These are phyloP conservation scores for Eupeodes latifasciatus DNA, from an alignment of 2,888 invertebrate genomes.

Conservation along the genomic window DNA sequence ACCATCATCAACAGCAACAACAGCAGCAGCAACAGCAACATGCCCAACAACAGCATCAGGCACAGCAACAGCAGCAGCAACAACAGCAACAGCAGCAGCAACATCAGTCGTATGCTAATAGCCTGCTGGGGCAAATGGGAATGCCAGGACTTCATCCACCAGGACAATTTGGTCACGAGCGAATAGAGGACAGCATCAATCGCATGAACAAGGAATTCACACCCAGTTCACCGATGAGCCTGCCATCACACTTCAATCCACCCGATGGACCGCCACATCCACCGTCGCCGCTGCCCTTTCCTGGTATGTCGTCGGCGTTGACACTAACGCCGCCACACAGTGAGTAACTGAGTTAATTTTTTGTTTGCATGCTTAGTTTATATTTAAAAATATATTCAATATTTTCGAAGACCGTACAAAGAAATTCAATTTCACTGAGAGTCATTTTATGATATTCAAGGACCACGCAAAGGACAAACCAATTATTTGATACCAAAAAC, in stretches of 20 bases:
- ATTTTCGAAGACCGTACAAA: too few species aligned
- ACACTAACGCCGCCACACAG: constrained; percentile 93
- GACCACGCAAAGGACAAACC: too few species aligned
- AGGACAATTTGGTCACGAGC: constrained; percentile 82
- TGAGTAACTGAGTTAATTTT: constrained; percentile 84
- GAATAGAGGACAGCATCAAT: constrained; percentile 83
- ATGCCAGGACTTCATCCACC: constrained; percentile 79
- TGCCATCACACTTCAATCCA: constrained; percentile 83
- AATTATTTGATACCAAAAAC: too few species aligned
- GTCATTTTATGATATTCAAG: too few species aligned
- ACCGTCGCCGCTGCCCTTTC: constrained; percentile 88
- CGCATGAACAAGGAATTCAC: constrained; percentile 83
- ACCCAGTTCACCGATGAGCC: constrained; percentile 84
- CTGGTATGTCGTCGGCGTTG: constrained; percentile 90
- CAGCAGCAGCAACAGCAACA: constrained; percentile 75
- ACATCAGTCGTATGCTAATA: constrained; percentile 82
- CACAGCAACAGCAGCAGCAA: constrained; percentile 76
- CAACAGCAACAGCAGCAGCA: constrained; percentile 78
- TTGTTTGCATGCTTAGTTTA: background rate
- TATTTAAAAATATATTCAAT: too few species aligned
- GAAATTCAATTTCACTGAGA: too few species aligned
- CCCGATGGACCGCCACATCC: constrained; percentile 85
- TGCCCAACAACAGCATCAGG: constrained; percentile 72
- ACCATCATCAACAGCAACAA: constrained; percentile 69
- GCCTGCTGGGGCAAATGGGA: constrained; percentile 82